These are phyloP conservation scores for Aphelenchoides avenae DNA, from an alignment of 1,140 invertebrate species.

Conservation along the genomic window DNA sequence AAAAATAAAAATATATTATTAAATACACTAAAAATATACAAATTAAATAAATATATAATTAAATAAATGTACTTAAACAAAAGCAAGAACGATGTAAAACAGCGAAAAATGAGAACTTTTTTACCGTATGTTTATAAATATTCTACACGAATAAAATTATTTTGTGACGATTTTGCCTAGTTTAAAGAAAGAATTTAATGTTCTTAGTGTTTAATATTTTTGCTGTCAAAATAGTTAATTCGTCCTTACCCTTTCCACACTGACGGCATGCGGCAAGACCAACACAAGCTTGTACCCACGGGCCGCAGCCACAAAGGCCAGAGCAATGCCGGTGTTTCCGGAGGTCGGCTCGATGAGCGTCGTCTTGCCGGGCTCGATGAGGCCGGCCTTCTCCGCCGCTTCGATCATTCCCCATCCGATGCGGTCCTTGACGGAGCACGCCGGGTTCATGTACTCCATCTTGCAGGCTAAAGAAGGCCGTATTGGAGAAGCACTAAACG, in stretches of 20 bases:
- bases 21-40: slow-evolving; percentile 39
- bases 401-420: slow-evolving; percentile 44
- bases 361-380: slow-evolving; percentile 57
- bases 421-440: slow-evolving; percentile 50
- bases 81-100: too few relatives aligned
- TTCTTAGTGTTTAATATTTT: not conserved
- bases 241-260: slow-evolving; percentile 2
- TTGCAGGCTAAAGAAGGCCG: slow-evolving; percentile 36
- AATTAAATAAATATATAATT: slow-evolving; percentile 10
- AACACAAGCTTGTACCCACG: slow-evolving; percentile 60
- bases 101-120: too few relatives aligned
- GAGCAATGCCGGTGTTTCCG: slow-evolving; percentile 61
- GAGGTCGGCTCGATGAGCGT: slow-evolving; percentile 60
- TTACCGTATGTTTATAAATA: too few relatives aligned
- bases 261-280: slow-evolving; percentile 61
- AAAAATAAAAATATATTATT: too few relatives aligned
- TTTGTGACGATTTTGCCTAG: too few relatives aligned
- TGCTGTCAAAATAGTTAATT: too few relatives aligned
- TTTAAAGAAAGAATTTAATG: too few relatives aligned
- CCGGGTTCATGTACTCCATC: slow-evolving; percentile 49
- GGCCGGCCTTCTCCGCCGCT: slow-evolving; percentile 58
- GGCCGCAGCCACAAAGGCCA: slow-evolving; percentile 59
- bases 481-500: too few relatives aligned
- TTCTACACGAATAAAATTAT: too few relatives aligned
- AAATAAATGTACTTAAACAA: too few relatives aligned